Evolutionary conservation across 92 coral and sea anemone genomes (phyloP).

Genomic region (Siderastrea radians): DNA sequence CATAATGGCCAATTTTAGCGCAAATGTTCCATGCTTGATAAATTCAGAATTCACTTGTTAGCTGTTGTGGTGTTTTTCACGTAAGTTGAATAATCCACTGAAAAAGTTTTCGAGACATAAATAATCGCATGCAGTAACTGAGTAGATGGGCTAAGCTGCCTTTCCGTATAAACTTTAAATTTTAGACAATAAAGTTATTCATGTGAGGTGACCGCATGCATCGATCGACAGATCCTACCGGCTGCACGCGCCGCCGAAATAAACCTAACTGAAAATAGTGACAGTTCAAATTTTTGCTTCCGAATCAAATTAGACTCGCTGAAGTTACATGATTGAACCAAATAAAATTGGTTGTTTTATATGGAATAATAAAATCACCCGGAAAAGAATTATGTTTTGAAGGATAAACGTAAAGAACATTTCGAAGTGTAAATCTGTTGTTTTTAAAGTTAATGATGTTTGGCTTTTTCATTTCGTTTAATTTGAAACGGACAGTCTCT

Average conservation of each 20-base stretch:
- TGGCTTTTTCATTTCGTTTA: not conserved
- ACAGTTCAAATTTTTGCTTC: not conserved
- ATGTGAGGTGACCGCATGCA: not conserved
- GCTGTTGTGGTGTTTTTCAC: not conserved
- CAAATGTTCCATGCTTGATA: not conserved
- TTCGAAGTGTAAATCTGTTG: not conserved
- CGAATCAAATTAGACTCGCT: not conserved
- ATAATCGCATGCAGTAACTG: not conserved
- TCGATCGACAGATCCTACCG: not conserved
- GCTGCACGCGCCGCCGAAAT: not conserved
- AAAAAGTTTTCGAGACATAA: not conserved
- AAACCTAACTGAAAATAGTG: not conserved
- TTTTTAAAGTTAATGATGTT: not conserved
- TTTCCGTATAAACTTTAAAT: not conserved
- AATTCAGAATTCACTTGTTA: not conserved
- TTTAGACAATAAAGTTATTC: slow-evolving; percentile 6
- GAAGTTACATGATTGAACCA: not conserved
- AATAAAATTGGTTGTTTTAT: not conserved
- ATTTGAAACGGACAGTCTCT: slow-evolving; percentile 3
- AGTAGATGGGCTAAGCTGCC: not conserved
- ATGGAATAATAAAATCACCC: not conserved
- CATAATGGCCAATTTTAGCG: slow-evolving; percentile 20
- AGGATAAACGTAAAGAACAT: not conserved
- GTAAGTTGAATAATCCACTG: not conserved
- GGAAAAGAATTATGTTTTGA: not conserved